These are phyloP conservation scores for Choloepus hoffmanni DNA, from an alignment of 2,113 vertebrate genomes.

Conservation along the genomic window DNA sequence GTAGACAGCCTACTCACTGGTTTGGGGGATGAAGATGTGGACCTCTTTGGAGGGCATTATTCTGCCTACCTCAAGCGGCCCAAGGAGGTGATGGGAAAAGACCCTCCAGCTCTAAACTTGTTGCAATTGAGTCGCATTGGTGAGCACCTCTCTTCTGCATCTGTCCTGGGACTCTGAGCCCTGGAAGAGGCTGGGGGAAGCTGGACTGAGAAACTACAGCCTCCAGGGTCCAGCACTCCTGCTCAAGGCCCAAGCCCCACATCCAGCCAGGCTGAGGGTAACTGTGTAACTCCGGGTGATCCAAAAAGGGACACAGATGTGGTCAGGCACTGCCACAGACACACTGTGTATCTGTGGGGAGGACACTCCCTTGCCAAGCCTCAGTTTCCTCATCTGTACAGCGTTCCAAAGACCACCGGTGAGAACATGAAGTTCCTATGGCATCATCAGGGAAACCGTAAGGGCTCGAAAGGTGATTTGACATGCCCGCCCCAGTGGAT, in stretches of 20 bases:
- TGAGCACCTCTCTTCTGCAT: not conserved
- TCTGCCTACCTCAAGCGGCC: not conserved
- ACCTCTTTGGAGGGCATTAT: not conserved
- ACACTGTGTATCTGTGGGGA: not conserved
- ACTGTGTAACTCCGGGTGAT: not conserved
- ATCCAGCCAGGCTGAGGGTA: not conserved
- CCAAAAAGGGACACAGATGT: not conserved
- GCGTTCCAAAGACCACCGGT: not conserved
- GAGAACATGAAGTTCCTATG: fast-evolving
- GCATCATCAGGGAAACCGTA: not conserved
- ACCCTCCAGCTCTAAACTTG: not conserved
- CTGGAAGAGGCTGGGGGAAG: not conserved
- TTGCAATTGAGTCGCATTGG: not conserved
- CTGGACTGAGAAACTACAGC: not conserved
- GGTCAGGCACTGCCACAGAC: not conserved
- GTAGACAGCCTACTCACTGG: not conserved
- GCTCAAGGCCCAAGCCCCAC: not conserved
- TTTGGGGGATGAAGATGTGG: not conserved
- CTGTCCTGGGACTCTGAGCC: not conserved
- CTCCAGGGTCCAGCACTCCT: not conserved
- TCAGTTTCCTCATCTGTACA: not conserved
- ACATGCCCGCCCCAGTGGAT: not conserved
- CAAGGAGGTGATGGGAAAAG: not conserved
- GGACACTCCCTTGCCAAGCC: not conserved
- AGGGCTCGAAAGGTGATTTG: not conserved